These are phyloP conservation scores for Epizoanthus rinbou DNA, from an alignment of 92 coral and sea anemone species.

Conservation along the genomic window DNA sequence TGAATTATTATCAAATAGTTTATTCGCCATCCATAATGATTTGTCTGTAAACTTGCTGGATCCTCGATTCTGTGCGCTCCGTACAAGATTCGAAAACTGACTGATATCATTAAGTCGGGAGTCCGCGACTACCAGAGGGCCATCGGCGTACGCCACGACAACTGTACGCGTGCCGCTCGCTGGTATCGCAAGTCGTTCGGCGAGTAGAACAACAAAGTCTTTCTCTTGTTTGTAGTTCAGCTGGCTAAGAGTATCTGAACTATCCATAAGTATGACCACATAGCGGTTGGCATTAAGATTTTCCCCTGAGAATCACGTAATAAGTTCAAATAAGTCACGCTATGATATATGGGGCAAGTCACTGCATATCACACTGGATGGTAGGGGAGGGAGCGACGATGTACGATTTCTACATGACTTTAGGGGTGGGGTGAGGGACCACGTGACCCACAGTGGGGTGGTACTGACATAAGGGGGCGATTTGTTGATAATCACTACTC, in stretches of 20 bases:
- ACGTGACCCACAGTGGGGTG: too few relatives aligned
- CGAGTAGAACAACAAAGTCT: not conserved
- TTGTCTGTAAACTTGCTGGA: not conserved
- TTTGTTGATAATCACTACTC: too few relatives aligned
- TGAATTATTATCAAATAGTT: not conserved
- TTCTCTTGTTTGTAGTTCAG: constrained; percentile 9
- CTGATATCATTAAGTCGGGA: not conserved
- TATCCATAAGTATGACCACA: not conserved
- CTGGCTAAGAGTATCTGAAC: not conserved
- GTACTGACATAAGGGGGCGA: too few relatives aligned
- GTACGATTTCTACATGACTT: too few relatives aligned
- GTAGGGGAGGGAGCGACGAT: too few relatives aligned
- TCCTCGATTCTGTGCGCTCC: not conserved
- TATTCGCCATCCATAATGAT: not conserved
- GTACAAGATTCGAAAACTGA: not conserved
- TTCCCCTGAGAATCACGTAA: not conserved
- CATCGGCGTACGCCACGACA: not conserved
- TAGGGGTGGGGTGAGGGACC: too few relatives aligned
- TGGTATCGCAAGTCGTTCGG: not conserved
- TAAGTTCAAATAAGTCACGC: not conserved
- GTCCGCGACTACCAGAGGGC: not conserved
- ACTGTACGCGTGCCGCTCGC: not conserved
- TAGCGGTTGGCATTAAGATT: not conserved
- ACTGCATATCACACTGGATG: too few relatives aligned
- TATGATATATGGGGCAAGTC: too few relatives aligned